Evolutionary conservation across 1,140 invertebrate genomes (phyloP).

Genomic region (Oryzaephilus surinamensis): DNA sequence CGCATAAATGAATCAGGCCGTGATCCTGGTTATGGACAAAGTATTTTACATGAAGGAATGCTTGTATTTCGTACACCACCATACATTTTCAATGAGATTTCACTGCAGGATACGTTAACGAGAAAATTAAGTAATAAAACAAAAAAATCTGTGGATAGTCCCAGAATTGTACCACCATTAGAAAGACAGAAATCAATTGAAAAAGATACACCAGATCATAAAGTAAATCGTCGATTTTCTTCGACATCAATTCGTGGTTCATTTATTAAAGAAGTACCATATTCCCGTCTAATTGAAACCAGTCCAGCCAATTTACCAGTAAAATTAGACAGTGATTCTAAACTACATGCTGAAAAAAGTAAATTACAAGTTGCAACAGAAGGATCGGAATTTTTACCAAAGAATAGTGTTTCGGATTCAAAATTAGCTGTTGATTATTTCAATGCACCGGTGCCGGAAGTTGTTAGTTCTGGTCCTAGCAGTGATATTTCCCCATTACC

Average conservation of each 20-base stretch:
- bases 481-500: background rate
- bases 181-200: conserved; percentile 18
- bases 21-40: conserved; percentile 84
- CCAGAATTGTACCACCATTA: conserved; percentile 17
- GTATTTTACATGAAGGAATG: conserved; percentile 76
- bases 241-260: conserved; percentile 35
- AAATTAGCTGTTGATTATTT: conserved; percentile 59
- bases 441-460: conserved; percentile 19
- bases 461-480: conserved; percentile 8
- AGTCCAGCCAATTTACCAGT: conserved; percentile 45
- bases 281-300: conserved; percentile 61
- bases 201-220: conserved; percentile 21
- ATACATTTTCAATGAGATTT: conserved; percentile 69
- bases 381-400: conserved; percentile 44
- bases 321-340: conserved; percentile 71
- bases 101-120: conserved; percentile 51
- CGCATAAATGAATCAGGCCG: conserved; percentile 52
- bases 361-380: conserved; percentile 46
- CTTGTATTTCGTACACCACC: conserved; percentile 86
- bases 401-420: conserved; percentile 68
- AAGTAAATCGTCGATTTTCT: conserved; percentile 30
- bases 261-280: conserved; percentile 58
- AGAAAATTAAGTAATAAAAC: conserved; percentile 34
- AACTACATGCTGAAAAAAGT: conserved; percentile 53
- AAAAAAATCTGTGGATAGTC: conserved; percentile 33